phyloP scores from a whole-genome alignment of 2,888 invertebrate species.

The Ochropacha duplaris region DNA sequence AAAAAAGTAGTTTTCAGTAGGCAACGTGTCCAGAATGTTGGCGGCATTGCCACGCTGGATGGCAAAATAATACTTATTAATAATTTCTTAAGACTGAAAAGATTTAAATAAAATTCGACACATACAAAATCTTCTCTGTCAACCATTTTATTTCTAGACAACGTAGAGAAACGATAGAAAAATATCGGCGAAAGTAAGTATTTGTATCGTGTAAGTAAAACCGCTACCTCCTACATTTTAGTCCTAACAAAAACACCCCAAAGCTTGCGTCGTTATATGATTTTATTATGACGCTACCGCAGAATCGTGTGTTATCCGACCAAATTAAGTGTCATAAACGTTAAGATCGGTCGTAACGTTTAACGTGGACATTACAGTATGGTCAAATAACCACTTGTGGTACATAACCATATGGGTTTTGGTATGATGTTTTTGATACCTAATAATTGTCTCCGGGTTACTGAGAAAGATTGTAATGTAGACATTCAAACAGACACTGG shows the following conservation, averaged over 20 bases:
- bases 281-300: conserved; percentile 69
- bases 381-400: conserved; percentile 46
- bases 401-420: conserved; percentile 24
- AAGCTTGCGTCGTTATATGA: conserved; percentile 62
- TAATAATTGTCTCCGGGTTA: background rate
- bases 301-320: conserved; percentile 54
- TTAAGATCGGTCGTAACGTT: conserved; percentile 68
- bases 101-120: too few species aligned
- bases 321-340: conserved; percentile 79
- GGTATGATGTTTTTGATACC: conserved; percentile 16
- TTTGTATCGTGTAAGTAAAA: too few species aligned
- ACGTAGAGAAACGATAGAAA: too few species aligned
- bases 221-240: conserved; percentile 15
- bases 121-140: too few species aligned
- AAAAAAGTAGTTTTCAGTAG: too few species aligned
- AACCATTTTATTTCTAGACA: too few species aligned
- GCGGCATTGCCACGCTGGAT: too few species aligned
- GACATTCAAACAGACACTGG: background rate
- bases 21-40: too few species aligned
- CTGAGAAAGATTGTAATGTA: conserved; percentile 2
- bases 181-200: too few species aligned
- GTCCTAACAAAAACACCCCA: conserved; percentile 41
- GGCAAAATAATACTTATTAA: too few species aligned
- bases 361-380: conserved; percentile 56
- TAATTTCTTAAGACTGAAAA: too few species aligned